These are phyloP conservation scores for Ailuropoda melanoleuca DNA, from an alignment of 2,113 vertebrate species.

Conservation along the genomic window DNA sequence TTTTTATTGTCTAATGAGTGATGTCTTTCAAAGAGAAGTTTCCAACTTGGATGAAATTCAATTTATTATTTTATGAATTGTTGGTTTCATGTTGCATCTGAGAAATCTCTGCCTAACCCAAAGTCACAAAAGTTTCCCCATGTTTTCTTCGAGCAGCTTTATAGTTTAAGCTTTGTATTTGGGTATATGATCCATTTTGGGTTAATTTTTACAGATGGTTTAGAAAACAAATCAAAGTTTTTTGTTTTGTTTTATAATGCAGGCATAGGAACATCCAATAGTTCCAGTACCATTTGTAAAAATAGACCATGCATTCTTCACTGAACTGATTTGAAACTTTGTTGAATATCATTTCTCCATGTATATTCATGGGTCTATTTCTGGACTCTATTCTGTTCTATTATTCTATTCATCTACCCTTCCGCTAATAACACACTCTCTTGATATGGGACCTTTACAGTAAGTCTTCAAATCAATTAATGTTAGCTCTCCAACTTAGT, in stretches of 20 bases:
- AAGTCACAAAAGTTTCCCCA: neutral
- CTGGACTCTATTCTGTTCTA: neutral
- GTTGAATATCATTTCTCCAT: neutral
- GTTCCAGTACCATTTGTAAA: neutral
- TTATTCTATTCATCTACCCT: neutral
- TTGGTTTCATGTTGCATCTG: neutral
- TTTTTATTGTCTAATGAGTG: neutral
- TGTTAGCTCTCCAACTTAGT: neutral
- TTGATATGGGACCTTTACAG: neutral
- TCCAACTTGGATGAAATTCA: neutral
- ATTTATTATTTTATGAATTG: neutral
- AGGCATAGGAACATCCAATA: neutral
- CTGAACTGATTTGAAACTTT: neutral
- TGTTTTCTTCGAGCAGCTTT: neutral
- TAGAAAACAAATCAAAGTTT: neutral
- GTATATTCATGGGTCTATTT: neutral
- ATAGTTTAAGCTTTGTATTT: neutral
- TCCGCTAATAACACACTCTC: neutral
- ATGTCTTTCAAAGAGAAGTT: neutral
- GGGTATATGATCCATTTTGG: conserved; percentile 13
- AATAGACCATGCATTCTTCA: neutral
- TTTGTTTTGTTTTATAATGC: neutral
- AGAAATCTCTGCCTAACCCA: neutral
- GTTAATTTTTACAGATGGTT: neutral
- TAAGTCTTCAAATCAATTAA: neutral